Conservation (phyloP, 2,113 vertebrate genomes). For the Sardina pilchardus region DNA sequence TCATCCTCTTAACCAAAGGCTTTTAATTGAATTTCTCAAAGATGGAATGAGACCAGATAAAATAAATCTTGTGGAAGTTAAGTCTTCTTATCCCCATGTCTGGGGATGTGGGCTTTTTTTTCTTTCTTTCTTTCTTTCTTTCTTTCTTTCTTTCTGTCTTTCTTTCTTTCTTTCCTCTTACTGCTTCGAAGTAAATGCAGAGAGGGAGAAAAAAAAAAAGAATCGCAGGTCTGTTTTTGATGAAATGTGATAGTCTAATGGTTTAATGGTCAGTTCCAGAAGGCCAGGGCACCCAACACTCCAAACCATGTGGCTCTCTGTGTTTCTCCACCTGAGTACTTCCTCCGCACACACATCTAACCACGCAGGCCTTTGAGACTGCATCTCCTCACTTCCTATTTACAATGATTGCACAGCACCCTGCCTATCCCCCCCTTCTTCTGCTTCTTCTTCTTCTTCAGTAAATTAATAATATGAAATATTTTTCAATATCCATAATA, state of each 20-base stretch:
- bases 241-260: slow-evolving; percentile 79
- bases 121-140: not conserved
- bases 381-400: not conserved
- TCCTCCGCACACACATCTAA: not conserved
- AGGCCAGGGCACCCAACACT: slow-evolving; percentile 69
- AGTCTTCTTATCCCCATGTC: slow-evolving; percentile 20
- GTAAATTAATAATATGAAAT: slow-evolving; percentile 68
- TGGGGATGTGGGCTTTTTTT: slow-evolving; percentile 20
- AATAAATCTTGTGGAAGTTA: slow-evolving; percentile 64
- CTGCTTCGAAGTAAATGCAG: slow-evolving; percentile 50
- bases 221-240: slow-evolving; percentile 80
- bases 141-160: not conserved
- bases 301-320: slow-evolving; percentile 75
- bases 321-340: slow-evolving; percentile 44
- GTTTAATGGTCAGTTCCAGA: slow-evolving; percentile 76
- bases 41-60: slow-evolving; percentile 64
- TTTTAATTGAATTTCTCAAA: slow-evolving; percentile 29
- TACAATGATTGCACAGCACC: not conserved
- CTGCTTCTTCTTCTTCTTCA: slow-evolving; percentile 52
- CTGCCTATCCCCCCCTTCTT: slow-evolving; percentile 23
- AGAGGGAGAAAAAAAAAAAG: not conserved
- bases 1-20: slow-evolving; percentile 14
- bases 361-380: slow-evolving; percentile 4
- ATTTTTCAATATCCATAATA: slow-evolving; percentile 69
- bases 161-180: slow-evolving; percentile 41